Base-by-base conservation (phyloP, 2,113 vertebrate genomes). In the Falco punctatus region DNA sequence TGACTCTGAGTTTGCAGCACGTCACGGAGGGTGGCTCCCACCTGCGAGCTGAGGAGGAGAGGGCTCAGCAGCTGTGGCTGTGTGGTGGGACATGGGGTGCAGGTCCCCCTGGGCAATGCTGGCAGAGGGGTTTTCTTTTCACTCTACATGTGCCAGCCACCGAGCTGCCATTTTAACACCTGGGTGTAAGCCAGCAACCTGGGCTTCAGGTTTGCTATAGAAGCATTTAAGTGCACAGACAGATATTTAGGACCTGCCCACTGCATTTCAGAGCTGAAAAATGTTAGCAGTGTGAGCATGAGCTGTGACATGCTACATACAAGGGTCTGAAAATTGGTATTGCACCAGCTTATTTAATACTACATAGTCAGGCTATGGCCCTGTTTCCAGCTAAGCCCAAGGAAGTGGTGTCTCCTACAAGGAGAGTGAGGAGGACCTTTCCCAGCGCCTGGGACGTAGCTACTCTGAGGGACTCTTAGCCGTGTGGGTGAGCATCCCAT, bases 21-120 rank as follows among this genome's bases (percentile, higher is more conserved):
- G 44, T 55, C 33, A 52, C 5, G 17, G 22, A 46, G 18, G 42
- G 51, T 32, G 51, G 14, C 20, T 94, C 38, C 14, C 38, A 69
- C 5, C 24, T 26, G 27, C 1, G 20, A 85, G 9, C 6, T 59
- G 51, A 71, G 28, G 0, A 0, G 59, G 27, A 81, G 27, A 61
- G 40, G 52, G 38, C 35, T 81, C 23, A 23, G 23, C 20, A 55
- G 10, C 17, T 57, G 46, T 55, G 20, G 28, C 40, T 6, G 2
- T 1, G 1, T 33, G 30, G 51, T 54, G 49, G 26, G 24, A 30
- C 0, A 6, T 12, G 30, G 12, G 14, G 2, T 2, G 2, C 0
- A 2, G 14, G n/a, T 79, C 72, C 48, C 48, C 9, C 23, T 40
- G 22, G 61, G 8, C 21, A 64, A 24, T 0, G 4, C 10, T 57